Evolutionary conservation across 2,797 vertebrate genomes (phyloP).

Genomic region (Parambassis ranga): DNA sequence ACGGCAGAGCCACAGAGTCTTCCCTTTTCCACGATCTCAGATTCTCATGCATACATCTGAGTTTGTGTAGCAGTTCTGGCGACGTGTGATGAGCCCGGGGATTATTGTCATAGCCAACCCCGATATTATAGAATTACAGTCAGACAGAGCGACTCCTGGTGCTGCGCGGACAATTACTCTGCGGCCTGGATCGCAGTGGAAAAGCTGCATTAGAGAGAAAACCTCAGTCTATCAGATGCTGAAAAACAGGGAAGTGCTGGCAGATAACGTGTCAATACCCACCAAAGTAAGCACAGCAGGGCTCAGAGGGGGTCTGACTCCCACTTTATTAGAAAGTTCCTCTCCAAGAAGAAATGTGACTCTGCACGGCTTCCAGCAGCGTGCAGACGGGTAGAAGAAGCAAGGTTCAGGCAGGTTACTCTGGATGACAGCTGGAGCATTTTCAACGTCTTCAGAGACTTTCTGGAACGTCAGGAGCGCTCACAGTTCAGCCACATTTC

Average conservation of each 20-base stretch:
- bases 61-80: constrained; percentile 51
- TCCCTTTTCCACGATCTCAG: constrained; percentile 26
- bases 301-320: constrained; percentile 35
- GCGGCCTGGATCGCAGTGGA: constrained; percentile 67
- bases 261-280: constrained; percentile 64
- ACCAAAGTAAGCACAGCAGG: constrained; percentile 23
- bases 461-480: not conserved
- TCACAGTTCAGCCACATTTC: constrained; percentile 4
- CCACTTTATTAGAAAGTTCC: constrained; percentile 54
- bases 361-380: not conserved
- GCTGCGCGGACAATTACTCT: constrained; percentile 72
- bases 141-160: constrained; percentile 78
- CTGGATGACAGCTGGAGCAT: not conserved
- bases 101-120: constrained; percentile 76
- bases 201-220: constrained; percentile 58
- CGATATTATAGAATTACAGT: constrained; percentile 78
- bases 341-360: constrained; percentile 40
- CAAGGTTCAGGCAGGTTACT: not conserved
- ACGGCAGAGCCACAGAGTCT: constrained; percentile 8
- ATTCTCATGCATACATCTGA: constrained; percentile 46
- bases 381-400: not conserved
- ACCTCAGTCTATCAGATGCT: constrained; percentile 55
- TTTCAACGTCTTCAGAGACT: constrained; percentile 12
- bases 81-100: constrained; percentile 47
- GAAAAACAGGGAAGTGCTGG: constrained; percentile 53